phyloP scores from a whole-genome alignment of 2,113 vertebrate species.

The Neotragus pygmaeus region DNA sequence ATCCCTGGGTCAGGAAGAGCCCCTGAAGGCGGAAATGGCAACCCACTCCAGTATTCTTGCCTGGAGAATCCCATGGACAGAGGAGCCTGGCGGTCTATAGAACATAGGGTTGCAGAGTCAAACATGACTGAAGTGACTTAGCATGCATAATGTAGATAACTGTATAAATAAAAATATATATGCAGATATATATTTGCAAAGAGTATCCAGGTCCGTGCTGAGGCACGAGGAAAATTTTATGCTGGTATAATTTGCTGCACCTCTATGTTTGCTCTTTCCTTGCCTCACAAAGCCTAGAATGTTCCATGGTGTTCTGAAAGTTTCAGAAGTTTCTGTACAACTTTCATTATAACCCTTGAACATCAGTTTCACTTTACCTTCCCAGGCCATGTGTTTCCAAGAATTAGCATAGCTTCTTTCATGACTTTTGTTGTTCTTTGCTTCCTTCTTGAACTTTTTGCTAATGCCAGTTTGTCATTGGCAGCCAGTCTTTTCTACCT shows the following conservation, averaged over 20 bases:
- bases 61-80: not conserved
- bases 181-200: not conserved
- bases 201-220: not conserved
- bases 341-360: not conserved
- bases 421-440: not conserved
- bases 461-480: not conserved
- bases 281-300: not conserved
- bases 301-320: not conserved
- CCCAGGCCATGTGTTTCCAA: not conserved
- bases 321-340: not conserved
- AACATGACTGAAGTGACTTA: not conserved
- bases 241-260: not conserved
- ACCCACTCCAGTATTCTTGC: not conserved
- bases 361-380: not conserved
- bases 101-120: not conserved
- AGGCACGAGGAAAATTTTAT: not conserved
- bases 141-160: not conserved
- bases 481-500: not conserved
- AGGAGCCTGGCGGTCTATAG: not conserved
- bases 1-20: not conserved
- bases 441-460: not conserved
- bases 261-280: not conserved
- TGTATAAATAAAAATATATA: not conserved
- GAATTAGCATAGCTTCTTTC: not conserved
- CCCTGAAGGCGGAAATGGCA: not conserved